A percentile compares a stretch with the other conserved stretches of the same genome.
Evolutionary conservation across 2,113 vertebrate genomes (phyloP).

Genomic region (Rafetus swinhoei): DNA sequence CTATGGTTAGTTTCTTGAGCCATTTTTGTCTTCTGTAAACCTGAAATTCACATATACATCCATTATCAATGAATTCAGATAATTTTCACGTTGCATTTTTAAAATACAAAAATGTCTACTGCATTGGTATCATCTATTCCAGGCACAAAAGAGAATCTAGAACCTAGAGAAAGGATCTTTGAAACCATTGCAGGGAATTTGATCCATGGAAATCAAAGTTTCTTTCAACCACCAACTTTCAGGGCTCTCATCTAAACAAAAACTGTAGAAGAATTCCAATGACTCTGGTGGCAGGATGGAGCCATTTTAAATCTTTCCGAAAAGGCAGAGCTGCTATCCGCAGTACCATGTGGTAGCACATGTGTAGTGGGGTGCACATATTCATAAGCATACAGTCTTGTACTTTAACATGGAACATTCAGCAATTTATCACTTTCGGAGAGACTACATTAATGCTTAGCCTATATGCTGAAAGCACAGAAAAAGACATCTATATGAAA

Average conservation of each 20-base stretch:
- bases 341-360: not conserved
- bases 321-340: not conserved
- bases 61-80: not conserved
- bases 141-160: not conserved
- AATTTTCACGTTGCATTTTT: conserved; percentile 13
- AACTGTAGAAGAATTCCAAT: not conserved
- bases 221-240: not conserved
- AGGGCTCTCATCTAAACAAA: not conserved
- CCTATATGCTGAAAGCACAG: not conserved
- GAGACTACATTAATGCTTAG: not conserved
- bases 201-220: not conserved
- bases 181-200: not conserved
- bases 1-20: conserved; percentile 93
- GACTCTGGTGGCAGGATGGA: not conserved
- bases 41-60: conserved; percentile 70
- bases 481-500: not conserved
- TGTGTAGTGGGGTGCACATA: not conserved
- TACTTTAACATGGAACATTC: not conserved
- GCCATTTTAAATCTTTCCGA: not conserved
- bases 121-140: not conserved
- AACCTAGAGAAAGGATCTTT: not conserved
- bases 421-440: not conserved
- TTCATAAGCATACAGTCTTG: not conserved
- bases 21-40: conserved; percentile 82
- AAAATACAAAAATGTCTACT: not conserved